Evolutionary conservation across 2,888 invertebrate genomes (phyloP).

Genomic region (Sinodicranocentrus sp.): DNA sequence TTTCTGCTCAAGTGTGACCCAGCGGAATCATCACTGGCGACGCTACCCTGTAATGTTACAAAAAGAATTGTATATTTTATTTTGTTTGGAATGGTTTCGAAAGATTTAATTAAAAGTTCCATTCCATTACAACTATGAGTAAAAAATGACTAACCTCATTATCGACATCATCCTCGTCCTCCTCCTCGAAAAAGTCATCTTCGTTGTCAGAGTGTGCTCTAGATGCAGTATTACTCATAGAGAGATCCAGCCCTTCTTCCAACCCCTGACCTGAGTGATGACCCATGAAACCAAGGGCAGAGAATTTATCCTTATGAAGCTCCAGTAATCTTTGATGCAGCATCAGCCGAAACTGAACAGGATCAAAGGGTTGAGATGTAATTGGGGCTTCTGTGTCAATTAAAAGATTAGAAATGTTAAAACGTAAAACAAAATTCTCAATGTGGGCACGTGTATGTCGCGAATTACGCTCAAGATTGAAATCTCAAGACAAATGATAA

Average conservation of each 20-base stretch:
- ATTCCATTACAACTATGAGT: no score
- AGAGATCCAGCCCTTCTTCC: constrained; percentile 91
- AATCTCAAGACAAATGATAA: constrained; percentile 78
- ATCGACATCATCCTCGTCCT: constrained; percentile 86
- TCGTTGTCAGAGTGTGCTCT: constrained; percentile 89
- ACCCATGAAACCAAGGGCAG: constrained; percentile 83
- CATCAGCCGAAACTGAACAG: constrained; percentile 92
- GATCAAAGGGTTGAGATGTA: constrained; percentile 84
- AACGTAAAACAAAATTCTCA: neutral
- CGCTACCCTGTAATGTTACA: constrained; percentile 71
- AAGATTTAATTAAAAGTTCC: no score
- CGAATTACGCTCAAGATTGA: neutral
- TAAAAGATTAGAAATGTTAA: constrained; percentile 19
- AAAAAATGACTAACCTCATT: no score
- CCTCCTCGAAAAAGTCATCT: constrained; percentile 89
- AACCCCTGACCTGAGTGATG: constrained; percentile 81
- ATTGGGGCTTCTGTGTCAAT: constrained; percentile 72
- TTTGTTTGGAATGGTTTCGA: no score
- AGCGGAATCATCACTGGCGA: constrained; percentile 76
- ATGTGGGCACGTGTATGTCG: no score
- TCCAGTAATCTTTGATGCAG: constrained; percentile 93
- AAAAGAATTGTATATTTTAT: neutral
- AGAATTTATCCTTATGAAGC: constrained; percentile 87
- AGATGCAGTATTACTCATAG: constrained; percentile 85
- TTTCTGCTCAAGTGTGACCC: constrained; percentile 75